phyloP scores from a whole-genome alignment of 2,888 invertebrate genomes.

The Acleris laterana region DNA sequence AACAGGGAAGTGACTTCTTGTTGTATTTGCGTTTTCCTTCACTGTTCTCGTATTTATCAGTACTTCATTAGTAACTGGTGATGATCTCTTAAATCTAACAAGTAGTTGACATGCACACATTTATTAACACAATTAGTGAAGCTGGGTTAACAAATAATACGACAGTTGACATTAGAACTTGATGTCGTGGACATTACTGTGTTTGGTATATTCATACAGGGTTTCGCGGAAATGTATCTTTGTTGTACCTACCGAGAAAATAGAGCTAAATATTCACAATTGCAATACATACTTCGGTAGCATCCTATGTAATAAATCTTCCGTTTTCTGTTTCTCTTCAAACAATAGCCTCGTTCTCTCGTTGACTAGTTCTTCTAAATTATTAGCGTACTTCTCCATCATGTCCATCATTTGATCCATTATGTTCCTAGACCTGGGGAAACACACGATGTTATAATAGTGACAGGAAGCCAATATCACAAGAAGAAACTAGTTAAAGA shows the following conservation, averaged over 20 bases:
- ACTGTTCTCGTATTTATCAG: constrained; percentile 56
- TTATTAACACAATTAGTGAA: constrained; percentile 46
- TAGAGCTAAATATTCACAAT: constrained; percentile 25
- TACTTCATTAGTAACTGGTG: constrained; percentile 55
- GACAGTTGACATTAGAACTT: constrained; percentile 45
- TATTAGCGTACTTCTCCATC: constrained; percentile 98
- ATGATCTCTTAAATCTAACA: constrained; percentile 43
- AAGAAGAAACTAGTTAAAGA: too few relatives aligned
- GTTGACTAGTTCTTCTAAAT: constrained; percentile 96
- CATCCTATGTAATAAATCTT: constrained; percentile 96
- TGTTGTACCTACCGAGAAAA: constrained; percentile 42
- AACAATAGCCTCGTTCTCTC: constrained; percentile 94
- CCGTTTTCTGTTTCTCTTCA: constrained; percentile 96
- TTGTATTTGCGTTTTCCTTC: constrained; percentile 81
- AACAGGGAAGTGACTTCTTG: constrained; percentile 71
- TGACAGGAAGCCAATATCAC: too few relatives aligned
- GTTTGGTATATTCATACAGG: constrained; percentile 30
- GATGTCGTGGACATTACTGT: constrained; percentile 45
- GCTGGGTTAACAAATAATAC: constrained; percentile 45
- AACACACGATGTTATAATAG: too few relatives aligned
- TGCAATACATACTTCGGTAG: constrained; percentile 90
- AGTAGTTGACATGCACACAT: constrained; percentile 57
- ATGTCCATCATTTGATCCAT: constrained; percentile 99
- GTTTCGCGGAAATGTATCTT: constrained; percentile 44
- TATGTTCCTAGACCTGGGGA: constrained; percentile 91